Evolutionary conservation across 2,797 vertebrate genomes (phyloP).

Genomic region (Smutsia temminckii): DNA sequence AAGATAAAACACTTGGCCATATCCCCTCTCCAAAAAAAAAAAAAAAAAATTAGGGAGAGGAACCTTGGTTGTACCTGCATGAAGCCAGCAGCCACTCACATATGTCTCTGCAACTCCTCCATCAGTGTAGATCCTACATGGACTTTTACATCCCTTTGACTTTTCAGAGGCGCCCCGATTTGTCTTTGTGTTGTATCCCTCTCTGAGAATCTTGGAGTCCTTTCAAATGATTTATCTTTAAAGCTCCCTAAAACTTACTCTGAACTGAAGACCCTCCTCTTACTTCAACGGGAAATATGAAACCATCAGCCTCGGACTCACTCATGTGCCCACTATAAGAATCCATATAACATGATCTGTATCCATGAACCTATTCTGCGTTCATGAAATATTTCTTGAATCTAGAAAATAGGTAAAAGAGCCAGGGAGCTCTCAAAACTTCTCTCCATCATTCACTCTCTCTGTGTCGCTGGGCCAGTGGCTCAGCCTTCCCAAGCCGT

Average conservation of each 20-base stretch:
- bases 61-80: not conserved
- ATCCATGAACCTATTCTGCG: rapidly evolving
- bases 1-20: not conserved
- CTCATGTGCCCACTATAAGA: rapidly evolving
- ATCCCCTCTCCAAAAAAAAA: not conserved
- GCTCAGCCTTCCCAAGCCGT: not conserved
- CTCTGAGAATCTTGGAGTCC: not conserved
- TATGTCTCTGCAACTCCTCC: rapidly evolving
- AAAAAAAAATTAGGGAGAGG: not conserved
- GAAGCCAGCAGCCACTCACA: rapidly evolving
- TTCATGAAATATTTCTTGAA: not conserved
- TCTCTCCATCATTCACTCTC: not conserved
- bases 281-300: rapidly evolving
- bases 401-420: not conserved
- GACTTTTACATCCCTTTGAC: not conserved
- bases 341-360: no score
- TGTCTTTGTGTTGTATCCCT: rapidly evolving
- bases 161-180: not conserved
- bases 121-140: rapidly evolving
- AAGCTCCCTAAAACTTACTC: not conserved
- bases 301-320: not conserved
- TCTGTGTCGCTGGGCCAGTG: rapidly evolving
- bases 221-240: not conserved
- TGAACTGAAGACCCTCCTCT: not conserved
- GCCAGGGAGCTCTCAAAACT: not conserved